A percentile compares a stretch with the other conserved stretches of the same genome.
Conservation (phyloP, 2,113 vertebrate genomes). For the Macquaria australasica region DNA sequence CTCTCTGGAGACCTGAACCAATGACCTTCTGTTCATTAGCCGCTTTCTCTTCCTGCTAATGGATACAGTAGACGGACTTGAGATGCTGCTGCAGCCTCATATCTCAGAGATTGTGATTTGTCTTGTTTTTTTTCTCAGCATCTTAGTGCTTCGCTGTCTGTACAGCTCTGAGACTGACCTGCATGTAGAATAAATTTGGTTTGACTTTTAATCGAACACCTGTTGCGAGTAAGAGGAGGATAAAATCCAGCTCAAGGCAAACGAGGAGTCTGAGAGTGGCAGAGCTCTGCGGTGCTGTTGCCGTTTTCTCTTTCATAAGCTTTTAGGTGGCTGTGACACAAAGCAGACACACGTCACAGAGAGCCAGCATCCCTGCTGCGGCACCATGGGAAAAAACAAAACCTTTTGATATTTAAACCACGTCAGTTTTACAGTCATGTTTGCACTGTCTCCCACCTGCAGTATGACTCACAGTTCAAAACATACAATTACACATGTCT, state of each 20-base stretch:
- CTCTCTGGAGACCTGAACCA: constrained; percentile 44
- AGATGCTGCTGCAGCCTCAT: constrained; percentile 14
- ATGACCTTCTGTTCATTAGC: constrained; percentile 34
- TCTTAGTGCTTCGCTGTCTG: neutral
- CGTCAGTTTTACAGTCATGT: neutral
- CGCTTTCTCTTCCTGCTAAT: constrained; percentile 41
- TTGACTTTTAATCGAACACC: constrained; percentile 44
- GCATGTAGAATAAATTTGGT: neutral
- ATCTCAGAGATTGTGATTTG: neutral
- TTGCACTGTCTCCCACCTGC: constrained; percentile 23
- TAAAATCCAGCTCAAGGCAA: neutral
- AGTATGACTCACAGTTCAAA: constrained; percentile 6
- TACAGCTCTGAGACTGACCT: neutral
- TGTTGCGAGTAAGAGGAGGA: constrained; percentile 20
- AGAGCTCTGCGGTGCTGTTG: neutral
- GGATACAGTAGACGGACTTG: constrained; percentile 22
- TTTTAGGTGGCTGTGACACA: constrained; percentile 51
- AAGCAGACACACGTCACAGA: constrained; percentile 38
- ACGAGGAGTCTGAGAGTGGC: neutral
- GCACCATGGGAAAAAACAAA: constrained; percentile 26
- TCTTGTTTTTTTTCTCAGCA: constrained; percentile 9
- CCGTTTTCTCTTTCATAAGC: constrained; percentile 26
- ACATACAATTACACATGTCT: neutral
- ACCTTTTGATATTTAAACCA: constrained; percentile 24
- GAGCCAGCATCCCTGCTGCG: constrained; percentile 31